Base-by-base conservation (phyloP, 2,113 vertebrate genomes). In the Nanorana parkeri region DNA sequence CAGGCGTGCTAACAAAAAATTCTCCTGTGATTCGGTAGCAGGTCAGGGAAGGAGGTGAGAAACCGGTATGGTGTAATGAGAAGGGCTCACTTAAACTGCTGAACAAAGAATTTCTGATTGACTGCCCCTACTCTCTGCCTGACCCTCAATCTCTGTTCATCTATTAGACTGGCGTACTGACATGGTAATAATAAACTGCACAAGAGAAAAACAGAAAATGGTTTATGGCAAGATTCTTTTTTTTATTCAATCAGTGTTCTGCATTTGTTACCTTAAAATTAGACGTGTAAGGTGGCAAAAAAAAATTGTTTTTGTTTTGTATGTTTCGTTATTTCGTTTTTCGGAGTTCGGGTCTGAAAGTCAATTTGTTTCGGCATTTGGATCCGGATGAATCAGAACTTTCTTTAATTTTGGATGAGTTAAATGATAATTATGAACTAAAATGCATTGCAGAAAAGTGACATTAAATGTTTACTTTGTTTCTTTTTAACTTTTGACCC, bases 151-250 rank as follows among this genome's bases (percentile, higher is more conserved):
- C 65, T 79, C 21, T 54, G 36, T 67, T 47, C 54, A 78, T 55
- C 24, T 32, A 20, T 0, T 66, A 28, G 61, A 77, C 75, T 56
- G 23, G 28, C 11, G 41, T 20, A 28, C 16, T 65, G 56, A 29
- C 68, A n/a, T 17, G 19, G 51, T 36, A 7, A 52, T 66, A 67
- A 67, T 67, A 67, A 78, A 67, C 76, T 67, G 26, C 7, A 10
- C 20, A 60, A 20, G 68, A 16, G 41, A 77, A 79, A 65, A 29
- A 74, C 68, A 55, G 36, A 36, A n/a, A 76, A 84, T 58, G 68
- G 73, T 82, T 36, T 80, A 84, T 86, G 36, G 77, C 68, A 80
- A 67, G 86, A n/a, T 17, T 23, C 7, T 10, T 26, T 63, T 47
- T 76, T 26, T 55, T 36, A 10, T 51, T 47, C 16, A 26, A 47